Evolutionary conservation across 2,888 invertebrate species (phyloP).

Genomic region (Tanypteryx hageni): DNA sequence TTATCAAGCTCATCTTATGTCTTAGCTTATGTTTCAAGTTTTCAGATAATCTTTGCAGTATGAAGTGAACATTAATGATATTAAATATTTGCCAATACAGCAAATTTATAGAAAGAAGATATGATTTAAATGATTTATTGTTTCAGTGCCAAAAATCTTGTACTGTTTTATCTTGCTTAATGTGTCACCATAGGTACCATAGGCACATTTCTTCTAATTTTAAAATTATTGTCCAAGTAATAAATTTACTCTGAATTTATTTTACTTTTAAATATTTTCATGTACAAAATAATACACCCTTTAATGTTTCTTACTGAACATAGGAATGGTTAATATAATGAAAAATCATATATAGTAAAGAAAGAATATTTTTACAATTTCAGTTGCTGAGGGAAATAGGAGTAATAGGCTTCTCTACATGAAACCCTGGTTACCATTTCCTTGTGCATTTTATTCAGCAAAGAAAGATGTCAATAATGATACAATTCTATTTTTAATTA

Average conservation of each 20-base stretch:
- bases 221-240: conserved; percentile 1
- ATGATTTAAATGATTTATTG: not conserved
- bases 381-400: not conserved
- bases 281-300: conserved; percentile 56
- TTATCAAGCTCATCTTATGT: too few relatives aligned
- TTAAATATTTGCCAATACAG: too few relatives aligned
- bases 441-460: conserved; percentile 56
- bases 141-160: not conserved
- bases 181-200: not conserved
- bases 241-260: conserved; percentile 8
- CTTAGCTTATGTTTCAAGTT: too few relatives aligned
- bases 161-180: not conserved
- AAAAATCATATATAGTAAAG: conserved; percentile 1
- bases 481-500: not conserved
- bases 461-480: conserved; percentile 11
- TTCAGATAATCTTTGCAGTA: too few relatives aligned
- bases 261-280: conserved; percentile 54
- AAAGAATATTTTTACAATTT: not conserved
- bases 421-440: conserved; percentile 39
- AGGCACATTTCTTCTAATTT: not conserved
- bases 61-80: too few relatives aligned
- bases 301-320: conserved; percentile 35
- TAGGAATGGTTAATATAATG: conserved; percentile 36
- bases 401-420: not conserved
- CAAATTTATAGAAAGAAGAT: too few relatives aligned